phyloP scores from a whole-genome alignment of 2,113 vertebrate genomes.

The Benitochromis conjunctus region DNA sequence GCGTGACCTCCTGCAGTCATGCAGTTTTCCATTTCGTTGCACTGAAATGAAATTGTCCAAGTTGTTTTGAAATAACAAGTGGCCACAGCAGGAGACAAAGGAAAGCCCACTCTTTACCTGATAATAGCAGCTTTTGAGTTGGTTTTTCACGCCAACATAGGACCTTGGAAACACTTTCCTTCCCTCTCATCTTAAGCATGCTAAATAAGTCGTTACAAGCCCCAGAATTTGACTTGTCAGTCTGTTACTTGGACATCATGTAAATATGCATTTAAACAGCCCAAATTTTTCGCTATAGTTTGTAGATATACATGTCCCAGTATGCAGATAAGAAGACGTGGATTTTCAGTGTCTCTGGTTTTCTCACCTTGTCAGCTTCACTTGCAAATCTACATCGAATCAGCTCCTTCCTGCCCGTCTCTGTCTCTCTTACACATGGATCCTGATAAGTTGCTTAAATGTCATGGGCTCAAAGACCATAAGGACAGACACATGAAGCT shows the following conservation, averaged over 20 bases:
- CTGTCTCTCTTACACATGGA: not conserved
- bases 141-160: not conserved
- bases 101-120: constrained; percentile 2
- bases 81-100: constrained; percentile 30
- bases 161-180: constrained; percentile 8
- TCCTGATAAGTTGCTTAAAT: not conserved
- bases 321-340: not conserved
- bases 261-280: not conserved
- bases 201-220: not conserved
- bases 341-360: not conserved
- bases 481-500: constrained; percentile 8
- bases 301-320: not conserved
- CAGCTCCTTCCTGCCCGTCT: not conserved
- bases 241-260: not conserved
- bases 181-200: not conserved
- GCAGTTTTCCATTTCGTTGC: constrained; percentile 36
- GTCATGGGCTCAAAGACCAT: not conserved
- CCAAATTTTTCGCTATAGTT: not conserved
- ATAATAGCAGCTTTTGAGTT: constrained; percentile 11
- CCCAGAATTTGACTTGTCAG: not conserved
- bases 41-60: constrained; percentile 42
- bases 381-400: not conserved
- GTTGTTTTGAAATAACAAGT: constrained; percentile 43
- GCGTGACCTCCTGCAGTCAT: constrained; percentile 30
- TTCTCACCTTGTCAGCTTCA: not conserved